phyloP scores from a whole-genome alignment of 2,888 invertebrate species.

The Choristoneura rosaceana region DNA sequence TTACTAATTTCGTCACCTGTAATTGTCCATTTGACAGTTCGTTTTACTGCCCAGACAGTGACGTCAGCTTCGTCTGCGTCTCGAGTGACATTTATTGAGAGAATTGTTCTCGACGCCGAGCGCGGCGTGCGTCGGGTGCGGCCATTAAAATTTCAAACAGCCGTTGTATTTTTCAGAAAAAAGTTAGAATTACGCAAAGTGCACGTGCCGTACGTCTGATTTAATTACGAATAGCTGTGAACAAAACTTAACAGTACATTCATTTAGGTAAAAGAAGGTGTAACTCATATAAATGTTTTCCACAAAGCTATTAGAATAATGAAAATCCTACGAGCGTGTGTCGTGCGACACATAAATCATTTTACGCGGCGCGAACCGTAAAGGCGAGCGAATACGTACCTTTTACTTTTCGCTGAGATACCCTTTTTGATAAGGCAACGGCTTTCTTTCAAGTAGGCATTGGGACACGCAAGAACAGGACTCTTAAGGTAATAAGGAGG shows the following conservation, averaged over 20 bases:
- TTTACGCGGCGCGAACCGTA: conserved; percentile 11
- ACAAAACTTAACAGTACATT: conserved; percentile 29
- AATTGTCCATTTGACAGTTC: conserved; percentile 28
- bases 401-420: conserved; percentile 48
- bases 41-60: conserved; percentile 31
- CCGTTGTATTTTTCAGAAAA: conserved; percentile 13
- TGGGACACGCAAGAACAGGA: conserved; percentile 21
- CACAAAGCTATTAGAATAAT: conserved; percentile 41
- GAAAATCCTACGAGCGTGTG: conserved; percentile 36
- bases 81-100: conserved; percentile 32
- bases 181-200: conserved; percentile 23
- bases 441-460: conserved; percentile 34
- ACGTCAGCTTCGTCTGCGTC: conserved; percentile 29
- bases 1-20: conserved; percentile 31
- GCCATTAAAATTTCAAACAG: conserved; percentile 14
- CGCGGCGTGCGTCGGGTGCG: neutral
- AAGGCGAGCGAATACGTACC: conserved; percentile 12
- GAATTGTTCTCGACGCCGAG: neutral
- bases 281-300: conserved; percentile 37
- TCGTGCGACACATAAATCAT: conserved; percentile 31
- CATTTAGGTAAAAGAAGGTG: conserved; percentile 27
- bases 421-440: conserved; percentile 44
- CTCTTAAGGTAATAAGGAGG: conserved; percentile 9
- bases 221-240: conserved; percentile 26
- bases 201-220: conserved; percentile 27